Evolutionary conservation across 2,113 vertebrate genomes (phyloP).

Genomic region (Periophthalmodon schlosseri): DNA sequence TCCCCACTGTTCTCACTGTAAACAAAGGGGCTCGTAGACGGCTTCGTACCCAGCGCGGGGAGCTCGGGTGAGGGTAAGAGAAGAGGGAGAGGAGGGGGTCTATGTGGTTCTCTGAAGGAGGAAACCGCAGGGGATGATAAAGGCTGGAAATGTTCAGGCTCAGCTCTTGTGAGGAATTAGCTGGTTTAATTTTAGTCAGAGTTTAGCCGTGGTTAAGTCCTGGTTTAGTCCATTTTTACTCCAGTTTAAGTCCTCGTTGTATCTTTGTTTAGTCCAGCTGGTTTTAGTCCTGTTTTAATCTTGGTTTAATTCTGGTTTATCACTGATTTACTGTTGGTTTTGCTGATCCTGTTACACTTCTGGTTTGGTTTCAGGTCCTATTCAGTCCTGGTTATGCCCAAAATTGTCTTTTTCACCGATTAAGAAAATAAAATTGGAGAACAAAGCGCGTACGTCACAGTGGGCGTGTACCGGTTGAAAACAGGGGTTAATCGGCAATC

Average conservation of each 20-base stretch:
- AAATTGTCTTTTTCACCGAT: too few species aligned
- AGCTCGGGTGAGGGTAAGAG: conserved; percentile 1
- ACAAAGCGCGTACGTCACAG: too few species aligned
- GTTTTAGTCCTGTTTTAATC: too few species aligned
- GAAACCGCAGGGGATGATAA: conserved; percentile 75
- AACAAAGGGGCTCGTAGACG: conserved; percentile 74
- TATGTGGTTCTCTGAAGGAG: conserved; percentile 66
- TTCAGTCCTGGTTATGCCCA: background rate
- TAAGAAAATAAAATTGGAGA: too few species aligned
- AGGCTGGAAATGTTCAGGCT: conserved; percentile 77
- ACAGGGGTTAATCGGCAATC: too few species aligned
- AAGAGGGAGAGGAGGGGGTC: conserved; percentile 1
- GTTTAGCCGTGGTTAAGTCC: background rate
- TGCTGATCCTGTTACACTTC: too few species aligned
- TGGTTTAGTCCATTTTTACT: background rate
- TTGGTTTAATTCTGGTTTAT: background rate
- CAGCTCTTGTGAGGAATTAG: conserved; percentile 69
- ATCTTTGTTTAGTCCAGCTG: too few species aligned
- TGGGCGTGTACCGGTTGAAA: too few species aligned
- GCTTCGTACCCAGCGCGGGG: conserved; percentile 62
- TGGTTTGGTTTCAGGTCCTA: background rate
- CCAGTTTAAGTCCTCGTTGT: background rate
- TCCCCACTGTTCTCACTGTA: conserved; percentile 69
- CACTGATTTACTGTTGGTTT: too few species aligned
- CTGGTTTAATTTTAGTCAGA: conserved; percentile 20